Evolutionary conservation across 2,888 invertebrate species (phyloP), one percentile per base, ranked within the genome.

Genomic region (Myopa testacea): DNA sequence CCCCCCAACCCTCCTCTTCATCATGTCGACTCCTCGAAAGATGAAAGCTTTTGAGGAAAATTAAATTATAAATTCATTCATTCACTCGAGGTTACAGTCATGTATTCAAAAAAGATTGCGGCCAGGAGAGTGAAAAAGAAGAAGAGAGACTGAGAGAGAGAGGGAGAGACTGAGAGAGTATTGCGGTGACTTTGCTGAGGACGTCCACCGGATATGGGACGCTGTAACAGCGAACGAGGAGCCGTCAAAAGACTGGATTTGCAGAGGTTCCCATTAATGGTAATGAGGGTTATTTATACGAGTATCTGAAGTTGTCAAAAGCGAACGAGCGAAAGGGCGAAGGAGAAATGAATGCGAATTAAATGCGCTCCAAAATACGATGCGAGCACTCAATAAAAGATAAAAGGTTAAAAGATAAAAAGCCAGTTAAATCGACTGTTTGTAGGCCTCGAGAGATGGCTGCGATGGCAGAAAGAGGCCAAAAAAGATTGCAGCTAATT

Each of bases 31-130:
- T 40, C 50, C 40, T 50, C 19, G 19, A 19, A 19, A 69, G 45
- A 69, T 40, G 40, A 73, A 73, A 73, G 75, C 75, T 75, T 75
- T 75, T 75, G 75, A 67, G 52, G 67, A 75, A 75, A 75, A 75
- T 75, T 75, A 75, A 75, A 75, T 75, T 75, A 75, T 75, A 75
- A 75, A 75, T 75, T 75, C 75, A 75, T 67, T 75, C 50, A 50
- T 26, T 69, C 50, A 6, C 10, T 45, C 38, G n/a, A 45, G 45
- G 45, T 45, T 69, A 12, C 26, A 19, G 12, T 40, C 50, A 50
- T 45, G 16, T n/a, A 45, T 69, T 69, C 5, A 69, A 40, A 37
- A 45, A 10, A 45, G 45, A 45, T 10, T 8, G 34, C 14, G 45
- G 7, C 45, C 45, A 45, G 45, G 7, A 45, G 45, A 45, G 10